Evolutionary conservation across 2,888 invertebrate species (phyloP).

Genomic region (Coenonympha glycerion): DNA sequence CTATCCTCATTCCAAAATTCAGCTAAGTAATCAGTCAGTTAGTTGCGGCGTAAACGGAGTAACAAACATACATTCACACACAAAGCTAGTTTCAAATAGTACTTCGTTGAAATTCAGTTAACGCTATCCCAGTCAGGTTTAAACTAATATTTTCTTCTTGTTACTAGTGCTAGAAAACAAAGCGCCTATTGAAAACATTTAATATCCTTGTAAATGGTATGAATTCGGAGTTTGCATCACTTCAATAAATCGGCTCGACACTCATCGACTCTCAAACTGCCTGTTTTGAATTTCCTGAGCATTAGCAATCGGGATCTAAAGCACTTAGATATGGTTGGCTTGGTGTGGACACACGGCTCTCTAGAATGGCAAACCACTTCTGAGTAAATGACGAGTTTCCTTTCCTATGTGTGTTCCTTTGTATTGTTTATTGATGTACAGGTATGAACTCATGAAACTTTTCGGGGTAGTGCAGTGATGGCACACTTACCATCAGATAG

Average conservation of each 20-base stretch:
- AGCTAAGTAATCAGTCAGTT: too few species aligned
- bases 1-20: too few species aligned
- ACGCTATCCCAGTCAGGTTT: too few species aligned
- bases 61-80: too few species aligned
- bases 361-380: neutral
- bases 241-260: slow-evolving; percentile 59
- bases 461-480: too few species aligned
- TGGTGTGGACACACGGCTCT: slow-evolving; percentile 37
- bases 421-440: too few species aligned
- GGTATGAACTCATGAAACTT: neutral
- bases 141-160: neutral
- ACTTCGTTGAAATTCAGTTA: too few species aligned
- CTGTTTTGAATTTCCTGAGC: slow-evolving; percentile 71
- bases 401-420: too few species aligned
- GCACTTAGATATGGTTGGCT: slow-evolving; percentile 67
- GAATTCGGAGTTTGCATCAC: slow-evolving; percentile 42
- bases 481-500: too few species aligned
- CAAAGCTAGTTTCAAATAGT: too few species aligned
- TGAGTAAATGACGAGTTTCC: too few species aligned
- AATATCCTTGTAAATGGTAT: neutral
- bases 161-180: neutral
- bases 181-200: neutral
- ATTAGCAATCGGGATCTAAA: slow-evolving; percentile 60
- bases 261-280: slow-evolving; percentile 60
- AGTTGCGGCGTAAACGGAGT: too few species aligned